Conservation (phyloP, 2,113 vertebrate species). For the Epinephelus lanceolatus region DNA sequence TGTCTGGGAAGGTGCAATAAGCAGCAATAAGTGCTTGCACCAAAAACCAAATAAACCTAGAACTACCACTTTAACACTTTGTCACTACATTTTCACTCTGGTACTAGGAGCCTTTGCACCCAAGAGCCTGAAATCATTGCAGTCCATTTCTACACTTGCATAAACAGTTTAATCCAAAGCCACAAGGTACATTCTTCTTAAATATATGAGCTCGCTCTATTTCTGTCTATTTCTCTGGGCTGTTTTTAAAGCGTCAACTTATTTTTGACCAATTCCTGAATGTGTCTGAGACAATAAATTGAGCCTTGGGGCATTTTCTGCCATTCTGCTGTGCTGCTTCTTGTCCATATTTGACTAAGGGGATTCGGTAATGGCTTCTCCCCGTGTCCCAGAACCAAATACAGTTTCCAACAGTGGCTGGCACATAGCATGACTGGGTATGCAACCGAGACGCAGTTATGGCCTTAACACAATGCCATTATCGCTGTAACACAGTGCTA, state of each 20-base stretch:
- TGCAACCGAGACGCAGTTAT: conserved; percentile 68
- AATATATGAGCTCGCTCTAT: conserved; percentile 12
- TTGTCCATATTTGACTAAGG: conserved; percentile 70
- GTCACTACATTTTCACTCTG: background rate
- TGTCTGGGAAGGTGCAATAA: background rate
- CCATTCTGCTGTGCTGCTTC: conserved; percentile 50
- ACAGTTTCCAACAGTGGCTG: conserved; percentile 66
- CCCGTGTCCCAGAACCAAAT: conserved; percentile 61
- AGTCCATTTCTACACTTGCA: conserved; percentile 20
- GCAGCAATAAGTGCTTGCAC: background rate
- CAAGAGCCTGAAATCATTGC: background rate
- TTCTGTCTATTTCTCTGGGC: conserved; percentile 16
- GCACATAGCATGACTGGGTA: conserved; percentile 59
- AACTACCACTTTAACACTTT: background rate
- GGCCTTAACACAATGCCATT: conserved; percentile 71
- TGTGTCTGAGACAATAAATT: conserved; percentile 56
- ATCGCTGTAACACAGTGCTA: conserved; percentile 71
- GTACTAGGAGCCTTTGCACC: background rate
- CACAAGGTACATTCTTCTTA: conserved; percentile 31
- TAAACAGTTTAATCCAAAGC: conserved; percentile 46
- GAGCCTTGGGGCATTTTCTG: conserved; percentile 52
- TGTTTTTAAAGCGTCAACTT: conserved; percentile 37
- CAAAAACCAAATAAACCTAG: background rate
- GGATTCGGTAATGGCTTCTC: conserved; percentile 69
- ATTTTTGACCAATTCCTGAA: conserved; percentile 47